These are phyloP conservation scores for Protosalanx chinensis DNA, from an alignment of 2,797 vertebrate genomes.

Conservation along the genomic window DNA sequence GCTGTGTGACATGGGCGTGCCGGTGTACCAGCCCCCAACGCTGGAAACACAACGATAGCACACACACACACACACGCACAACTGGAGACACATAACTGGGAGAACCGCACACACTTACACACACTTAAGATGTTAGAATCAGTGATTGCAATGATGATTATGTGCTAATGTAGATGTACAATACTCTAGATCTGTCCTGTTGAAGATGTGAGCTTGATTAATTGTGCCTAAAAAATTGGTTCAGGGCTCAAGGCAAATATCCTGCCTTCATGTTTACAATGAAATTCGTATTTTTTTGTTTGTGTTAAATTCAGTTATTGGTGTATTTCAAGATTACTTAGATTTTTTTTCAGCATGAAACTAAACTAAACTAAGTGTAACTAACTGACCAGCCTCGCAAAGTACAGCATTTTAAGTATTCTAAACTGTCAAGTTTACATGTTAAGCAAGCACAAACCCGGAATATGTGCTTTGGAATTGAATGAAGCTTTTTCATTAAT, in stretches of 20 bases:
- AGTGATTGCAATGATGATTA: not conserved
- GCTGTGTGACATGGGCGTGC: slow-evolving; percentile 74
- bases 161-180: not conserved
- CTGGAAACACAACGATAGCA: slow-evolving; percentile 79
- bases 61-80: too few relatives aligned
- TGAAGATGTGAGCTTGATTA: not conserved
- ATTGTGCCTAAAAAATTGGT: not conserved
- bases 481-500: not conserved
- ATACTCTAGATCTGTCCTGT: too few relatives aligned
- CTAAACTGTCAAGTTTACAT: not conserved
- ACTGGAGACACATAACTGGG: not conserved
- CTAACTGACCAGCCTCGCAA: not conserved
- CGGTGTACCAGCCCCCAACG: slow-evolving; percentile 81
- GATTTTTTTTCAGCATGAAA: not conserved
- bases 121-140: not conserved
- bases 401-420: not conserved
- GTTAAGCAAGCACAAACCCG: not conserved
- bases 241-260: too few relatives aligned
- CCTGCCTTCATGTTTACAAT: slow-evolving; percentile 5
- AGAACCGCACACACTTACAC: not conserved
- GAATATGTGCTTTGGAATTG: not conserved
- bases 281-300: not conserved
- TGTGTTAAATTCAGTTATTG: not conserved
- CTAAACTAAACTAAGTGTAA: not conserved
- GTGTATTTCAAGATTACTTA: not conserved